A percentile compares a stretch with the other conserved stretches of the same genome.
Evolutionary conservation across 37 sponge, comb jelly and placozoan species (phyloP).

Genomic region (Ephydatia muelleri): DNA sequence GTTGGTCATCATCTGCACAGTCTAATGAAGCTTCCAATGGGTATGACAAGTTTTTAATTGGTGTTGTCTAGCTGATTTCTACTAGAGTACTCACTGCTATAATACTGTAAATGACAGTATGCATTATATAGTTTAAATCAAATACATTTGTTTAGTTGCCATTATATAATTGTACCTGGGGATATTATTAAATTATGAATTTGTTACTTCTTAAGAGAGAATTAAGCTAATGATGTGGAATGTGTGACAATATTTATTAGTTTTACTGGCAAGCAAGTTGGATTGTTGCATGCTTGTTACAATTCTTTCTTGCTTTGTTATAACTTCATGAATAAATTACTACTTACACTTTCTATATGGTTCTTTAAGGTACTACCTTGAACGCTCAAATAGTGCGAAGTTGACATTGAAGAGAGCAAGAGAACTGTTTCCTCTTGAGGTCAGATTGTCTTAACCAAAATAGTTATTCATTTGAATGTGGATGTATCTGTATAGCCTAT

Average conservation of each 20-base stretch:
- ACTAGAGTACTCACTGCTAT: too few species aligned
- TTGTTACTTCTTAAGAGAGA: too few species aligned
- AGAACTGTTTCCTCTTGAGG: conserved; percentile 67
- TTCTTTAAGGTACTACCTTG: conserved; percentile 72
- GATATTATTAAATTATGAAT: too few species aligned
- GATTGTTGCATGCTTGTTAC: too few species aligned
- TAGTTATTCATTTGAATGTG: neutral
- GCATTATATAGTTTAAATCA: too few species aligned
- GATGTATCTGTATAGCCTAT: neutral
- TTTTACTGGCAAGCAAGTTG: too few species aligned
- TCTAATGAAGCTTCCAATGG: conserved; percentile 83
- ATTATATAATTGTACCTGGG: neutral
- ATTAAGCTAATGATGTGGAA: too few species aligned
- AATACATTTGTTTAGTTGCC: neutral
- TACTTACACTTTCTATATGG: too few species aligned
- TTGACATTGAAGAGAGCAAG: conserved; percentile 75
- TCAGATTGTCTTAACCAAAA: neutral
- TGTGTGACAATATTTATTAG: too few species aligned
- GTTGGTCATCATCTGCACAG: conserved; percentile 92
- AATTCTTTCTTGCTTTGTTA: too few species aligned
- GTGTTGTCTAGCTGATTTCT: neutral
- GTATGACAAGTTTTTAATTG: conserved; percentile 35
- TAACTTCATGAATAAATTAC: neutral
- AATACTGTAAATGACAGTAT: too few species aligned
- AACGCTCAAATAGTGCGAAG: conserved; percentile 88